A percentile compares a stretch with the other conserved stretches of the same genome.
Conservation (phyloP, 2,113 vertebrate genomes). For the Mola mola region DNA sequence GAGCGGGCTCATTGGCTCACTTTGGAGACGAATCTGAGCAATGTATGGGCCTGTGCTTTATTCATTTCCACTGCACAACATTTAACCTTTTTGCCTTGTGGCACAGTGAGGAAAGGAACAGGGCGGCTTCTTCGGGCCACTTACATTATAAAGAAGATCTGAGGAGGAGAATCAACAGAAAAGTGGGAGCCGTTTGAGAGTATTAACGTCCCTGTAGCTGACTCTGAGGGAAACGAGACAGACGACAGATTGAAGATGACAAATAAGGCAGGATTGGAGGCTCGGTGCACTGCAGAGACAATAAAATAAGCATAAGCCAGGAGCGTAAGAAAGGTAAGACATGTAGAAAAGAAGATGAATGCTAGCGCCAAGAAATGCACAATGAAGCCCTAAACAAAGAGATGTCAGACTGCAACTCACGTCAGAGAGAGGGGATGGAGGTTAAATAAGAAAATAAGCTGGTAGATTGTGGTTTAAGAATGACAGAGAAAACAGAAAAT, state of each 20-base stretch:
- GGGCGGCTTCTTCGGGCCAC: too few species aligned
- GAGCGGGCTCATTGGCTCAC: too few species aligned
- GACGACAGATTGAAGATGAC: slow-evolving; percentile 14
- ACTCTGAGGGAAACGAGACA: slow-evolving; percentile 1
- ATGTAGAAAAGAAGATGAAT: not conserved
- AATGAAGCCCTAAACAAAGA: not conserved
- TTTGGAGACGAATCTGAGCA: too few species aligned
- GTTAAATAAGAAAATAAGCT: too few species aligned
- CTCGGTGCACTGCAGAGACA: slow-evolving; percentile 2
- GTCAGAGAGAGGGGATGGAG: not conserved
- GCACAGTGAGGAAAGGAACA: not conserved
- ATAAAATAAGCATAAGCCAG: not conserved
- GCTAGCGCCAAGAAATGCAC: not conserved
- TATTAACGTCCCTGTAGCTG: slow-evolving; percentile 4
- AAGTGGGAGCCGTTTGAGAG: not conserved
- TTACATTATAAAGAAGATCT: too few species aligned
- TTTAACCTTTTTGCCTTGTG: not conserved
- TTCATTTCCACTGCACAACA: not conserved
- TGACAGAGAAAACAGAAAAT: not conserved
- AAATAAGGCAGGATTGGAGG: not conserved
- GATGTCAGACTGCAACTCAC: not conserved
- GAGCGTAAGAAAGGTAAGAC: not conserved
- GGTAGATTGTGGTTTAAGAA: not conserved
- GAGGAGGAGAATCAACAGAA: not conserved
- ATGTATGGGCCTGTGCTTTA: too few species aligned